Conservation (phyloP, 2,888 invertebrate genomes). For the Drosophila maculinotata region DNA sequence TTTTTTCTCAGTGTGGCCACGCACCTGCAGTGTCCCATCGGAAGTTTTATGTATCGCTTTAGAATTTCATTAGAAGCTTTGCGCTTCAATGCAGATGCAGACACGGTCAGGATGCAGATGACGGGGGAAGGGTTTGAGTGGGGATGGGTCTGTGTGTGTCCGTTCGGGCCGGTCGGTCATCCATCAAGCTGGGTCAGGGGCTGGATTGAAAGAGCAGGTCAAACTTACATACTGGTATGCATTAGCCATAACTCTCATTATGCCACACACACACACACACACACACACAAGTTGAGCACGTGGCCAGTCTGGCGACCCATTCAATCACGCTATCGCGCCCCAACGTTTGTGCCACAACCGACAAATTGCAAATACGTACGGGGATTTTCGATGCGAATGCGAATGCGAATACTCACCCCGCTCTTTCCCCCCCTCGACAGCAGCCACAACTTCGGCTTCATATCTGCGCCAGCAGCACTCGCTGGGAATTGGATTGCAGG, state of each 20-base stretch:
- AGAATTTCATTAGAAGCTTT: constrained; percentile 64
- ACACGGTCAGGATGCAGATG: constrained; percentile 11
- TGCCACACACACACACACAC: constrained; percentile 36
- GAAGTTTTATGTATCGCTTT: constrained; percentile 68
- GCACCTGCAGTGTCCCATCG: constrained; percentile 49
- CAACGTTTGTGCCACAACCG: constrained; percentile 48
- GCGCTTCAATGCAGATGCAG: constrained; percentile 41
- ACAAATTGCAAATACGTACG: constrained; percentile 71
- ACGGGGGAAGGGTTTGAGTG: neutral
- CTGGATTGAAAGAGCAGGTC: constrained; percentile 7
- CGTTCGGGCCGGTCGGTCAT: constrained; percentile 37
- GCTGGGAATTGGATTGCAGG: constrained; percentile 54
- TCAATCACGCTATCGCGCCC: constrained; percentile 74
- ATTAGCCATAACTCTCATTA: constrained; percentile 79
- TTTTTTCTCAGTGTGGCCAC: constrained; percentile 7
- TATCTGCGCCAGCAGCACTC: constrained; percentile 20
- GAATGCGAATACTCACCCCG: constrained; percentile 37
- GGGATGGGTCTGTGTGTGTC: constrained; percentile 1
- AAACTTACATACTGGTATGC: constrained; percentile 50
- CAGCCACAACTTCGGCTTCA: constrained; percentile 28
- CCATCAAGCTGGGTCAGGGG: constrained; percentile 45
- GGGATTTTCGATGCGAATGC: too few species aligned
- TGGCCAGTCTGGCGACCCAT: constrained; percentile 63
- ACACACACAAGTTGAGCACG: constrained; percentile 23
- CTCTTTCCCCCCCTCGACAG: neutral